Evolutionary conservation across 2,113 vertebrate species (phyloP).

Genomic region (Donacobius atricapilla): DNA sequence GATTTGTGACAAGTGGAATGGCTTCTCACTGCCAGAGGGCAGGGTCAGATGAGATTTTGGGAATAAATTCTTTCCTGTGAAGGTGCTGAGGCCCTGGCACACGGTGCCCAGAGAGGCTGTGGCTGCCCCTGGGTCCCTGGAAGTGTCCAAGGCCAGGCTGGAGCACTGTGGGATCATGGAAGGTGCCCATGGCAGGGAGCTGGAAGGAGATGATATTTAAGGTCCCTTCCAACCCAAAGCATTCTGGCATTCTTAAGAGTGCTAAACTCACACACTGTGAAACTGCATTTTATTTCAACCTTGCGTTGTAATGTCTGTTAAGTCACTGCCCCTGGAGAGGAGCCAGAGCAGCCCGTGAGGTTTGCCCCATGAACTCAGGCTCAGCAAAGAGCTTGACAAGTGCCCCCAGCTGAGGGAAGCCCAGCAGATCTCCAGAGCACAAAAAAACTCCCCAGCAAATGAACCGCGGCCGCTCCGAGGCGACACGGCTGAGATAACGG

Average conservation of each 20-base stretch:
- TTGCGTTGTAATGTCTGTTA: neutral
- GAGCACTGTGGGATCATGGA: neutral
- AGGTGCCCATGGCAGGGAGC: neutral
- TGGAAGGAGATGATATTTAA: neutral
- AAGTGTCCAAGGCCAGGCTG: accelerated
- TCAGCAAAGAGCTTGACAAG: neutral
- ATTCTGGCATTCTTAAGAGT: neutral
- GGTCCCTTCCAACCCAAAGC: neutral
- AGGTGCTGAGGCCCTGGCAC: accelerated
- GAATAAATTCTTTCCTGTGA: accelerated
- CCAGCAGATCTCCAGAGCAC: neutral
- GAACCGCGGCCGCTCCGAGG: neutral
- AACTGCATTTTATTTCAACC: neutral
- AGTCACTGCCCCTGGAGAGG: neutral
- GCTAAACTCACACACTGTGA: neutral
- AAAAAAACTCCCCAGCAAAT: accelerated
- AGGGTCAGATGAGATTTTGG: accelerated
- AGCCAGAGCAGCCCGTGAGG: neutral
- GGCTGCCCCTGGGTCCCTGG: neutral
- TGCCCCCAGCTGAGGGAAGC: neutral
- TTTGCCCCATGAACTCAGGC: neutral
- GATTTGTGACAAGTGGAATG: neutral
- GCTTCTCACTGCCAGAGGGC: neutral
- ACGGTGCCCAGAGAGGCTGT: neutral
- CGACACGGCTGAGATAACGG: accelerated